phyloP scores from a whole-genome alignment of 2,797 vertebrate species.

The Carapus acus region DNA sequence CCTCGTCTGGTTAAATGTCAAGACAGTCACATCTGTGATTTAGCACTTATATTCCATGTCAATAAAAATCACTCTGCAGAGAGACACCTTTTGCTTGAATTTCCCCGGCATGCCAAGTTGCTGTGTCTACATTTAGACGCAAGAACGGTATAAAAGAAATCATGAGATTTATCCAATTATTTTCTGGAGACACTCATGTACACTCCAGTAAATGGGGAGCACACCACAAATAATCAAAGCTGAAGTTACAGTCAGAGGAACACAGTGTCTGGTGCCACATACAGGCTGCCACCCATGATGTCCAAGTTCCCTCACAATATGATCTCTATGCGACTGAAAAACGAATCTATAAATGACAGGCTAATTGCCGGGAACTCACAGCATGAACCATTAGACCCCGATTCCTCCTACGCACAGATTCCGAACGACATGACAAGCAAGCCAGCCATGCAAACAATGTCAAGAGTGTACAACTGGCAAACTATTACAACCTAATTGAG shows the following conservation, averaged over 20 bases:
- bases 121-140: constrained; percentile 19
- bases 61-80: neutral
- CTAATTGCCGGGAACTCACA: constrained; percentile 61
- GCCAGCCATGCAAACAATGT: constrained; percentile 21
- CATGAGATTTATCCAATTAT: constrained; percentile 26
- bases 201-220: constrained; percentile 38
- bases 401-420: constrained; percentile 31
- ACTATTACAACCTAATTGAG: constrained; percentile 21
- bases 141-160: constrained; percentile 20
- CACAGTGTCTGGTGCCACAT: constrained; percentile 29
- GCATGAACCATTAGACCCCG: constrained; percentile 53
- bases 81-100: neutral
- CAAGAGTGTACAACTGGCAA: constrained; percentile 3
- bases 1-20: neutral
- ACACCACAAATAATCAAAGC: constrained; percentile 65
- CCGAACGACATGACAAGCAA: constrained; percentile 36
- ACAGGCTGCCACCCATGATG: constrained; percentile 31
- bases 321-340: constrained; percentile 61
- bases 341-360: constrained; percentile 55
- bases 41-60: neutral
- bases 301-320: constrained; percentile 46
- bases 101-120: constrained; percentile 16
- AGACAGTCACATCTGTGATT: neutral
- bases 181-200: constrained; percentile 25
- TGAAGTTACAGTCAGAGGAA: constrained; percentile 48